Evolutionary conservation across 2,888 invertebrate genomes (phyloP).

Genomic region (Pammene fasciana): DNA sequence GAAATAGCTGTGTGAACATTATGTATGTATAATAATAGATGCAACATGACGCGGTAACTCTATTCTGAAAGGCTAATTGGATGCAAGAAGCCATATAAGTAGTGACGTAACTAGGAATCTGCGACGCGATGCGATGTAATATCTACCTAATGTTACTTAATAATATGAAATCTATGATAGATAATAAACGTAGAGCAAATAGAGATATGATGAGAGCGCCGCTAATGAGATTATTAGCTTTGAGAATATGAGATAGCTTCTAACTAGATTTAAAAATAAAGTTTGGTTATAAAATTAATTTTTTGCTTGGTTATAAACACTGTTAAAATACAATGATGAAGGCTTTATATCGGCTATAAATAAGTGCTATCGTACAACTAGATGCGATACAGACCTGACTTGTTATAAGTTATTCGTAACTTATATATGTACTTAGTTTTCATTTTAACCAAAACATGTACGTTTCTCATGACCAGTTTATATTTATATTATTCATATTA

Average conservation of each 20-base stretch:
- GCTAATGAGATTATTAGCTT: conserved; percentile 1
- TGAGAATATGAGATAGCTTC: neutral
- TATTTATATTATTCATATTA: too few species aligned
- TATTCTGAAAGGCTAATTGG: conserved; percentile 53
- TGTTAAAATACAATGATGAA: too few species aligned
- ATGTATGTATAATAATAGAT: conserved; percentile 6
- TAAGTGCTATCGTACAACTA: too few species aligned
- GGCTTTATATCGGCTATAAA: too few species aligned
- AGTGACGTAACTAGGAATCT: conserved; percentile 33
- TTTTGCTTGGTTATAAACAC: too few species aligned
- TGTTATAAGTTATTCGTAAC: too few species aligned
- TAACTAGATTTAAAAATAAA: neutral
- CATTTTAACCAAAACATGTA: too few species aligned
- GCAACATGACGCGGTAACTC: conserved; percentile 32
- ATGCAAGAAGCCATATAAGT: conserved; percentile 54
- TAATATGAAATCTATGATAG: conserved; percentile 11
- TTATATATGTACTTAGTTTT: too few species aligned
- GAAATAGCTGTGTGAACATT: neutral
- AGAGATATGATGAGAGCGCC: neutral
- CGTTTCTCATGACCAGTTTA: too few species aligned
- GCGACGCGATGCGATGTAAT: conserved; percentile 17
- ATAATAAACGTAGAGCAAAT: neutral
- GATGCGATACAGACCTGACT: too few species aligned
- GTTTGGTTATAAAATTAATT: too few species aligned
- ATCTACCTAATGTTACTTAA: conserved; percentile 25